Evolutionary conservation across 1,140 invertebrate species (phyloP).

Genomic region (Andrena cerasifolii): DNA sequence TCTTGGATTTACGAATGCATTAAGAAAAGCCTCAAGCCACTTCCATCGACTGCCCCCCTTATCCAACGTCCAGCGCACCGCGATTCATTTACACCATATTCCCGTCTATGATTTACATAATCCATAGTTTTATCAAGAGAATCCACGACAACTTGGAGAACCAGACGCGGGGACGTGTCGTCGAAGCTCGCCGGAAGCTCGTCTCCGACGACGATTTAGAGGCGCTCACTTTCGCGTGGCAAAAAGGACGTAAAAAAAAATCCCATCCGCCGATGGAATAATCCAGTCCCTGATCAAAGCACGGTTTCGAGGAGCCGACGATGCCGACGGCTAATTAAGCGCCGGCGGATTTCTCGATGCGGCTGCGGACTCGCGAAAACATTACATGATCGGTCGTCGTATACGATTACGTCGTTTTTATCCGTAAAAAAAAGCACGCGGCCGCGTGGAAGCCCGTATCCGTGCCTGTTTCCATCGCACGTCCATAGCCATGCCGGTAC

Average conservation of each 20-base stretch:
- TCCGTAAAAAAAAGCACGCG: conserved; percentile 46
- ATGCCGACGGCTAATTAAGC: conserved; percentile 65
- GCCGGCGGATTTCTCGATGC: conserved; percentile 55
- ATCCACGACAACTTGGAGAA: neutral
- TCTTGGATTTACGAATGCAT: too few species aligned
- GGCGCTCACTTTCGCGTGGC: conserved; percentile 13
- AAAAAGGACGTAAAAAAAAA: conserved; percentile 31
- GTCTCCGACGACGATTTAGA: conserved; percentile 30
- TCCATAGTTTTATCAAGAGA: too few species aligned
- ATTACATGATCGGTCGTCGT: conserved; percentile 71
- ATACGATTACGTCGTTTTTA: conserved; percentile 70
- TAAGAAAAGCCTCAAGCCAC: too few species aligned
- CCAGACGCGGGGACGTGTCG: neutral
- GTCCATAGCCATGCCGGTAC: conserved; percentile 61
- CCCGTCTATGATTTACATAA: too few species aligned
- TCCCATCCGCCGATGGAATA: conserved; percentile 48
- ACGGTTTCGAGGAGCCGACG: conserved; percentile 57
- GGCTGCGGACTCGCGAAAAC: conserved; percentile 49
- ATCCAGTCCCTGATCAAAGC: conserved; percentile 63
- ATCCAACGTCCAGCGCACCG: too few species aligned
- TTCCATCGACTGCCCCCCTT: too few species aligned
- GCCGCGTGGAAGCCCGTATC: conserved; percentile 41
- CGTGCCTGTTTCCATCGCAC: conserved; percentile 56
- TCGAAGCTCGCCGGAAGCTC: neutral
- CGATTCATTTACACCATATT: too few species aligned